These are phyloP conservation scores for Drosophila equinoxialis DNA, from an alignment of 1,140 invertebrate species.

Conservation along the genomic window DNA sequence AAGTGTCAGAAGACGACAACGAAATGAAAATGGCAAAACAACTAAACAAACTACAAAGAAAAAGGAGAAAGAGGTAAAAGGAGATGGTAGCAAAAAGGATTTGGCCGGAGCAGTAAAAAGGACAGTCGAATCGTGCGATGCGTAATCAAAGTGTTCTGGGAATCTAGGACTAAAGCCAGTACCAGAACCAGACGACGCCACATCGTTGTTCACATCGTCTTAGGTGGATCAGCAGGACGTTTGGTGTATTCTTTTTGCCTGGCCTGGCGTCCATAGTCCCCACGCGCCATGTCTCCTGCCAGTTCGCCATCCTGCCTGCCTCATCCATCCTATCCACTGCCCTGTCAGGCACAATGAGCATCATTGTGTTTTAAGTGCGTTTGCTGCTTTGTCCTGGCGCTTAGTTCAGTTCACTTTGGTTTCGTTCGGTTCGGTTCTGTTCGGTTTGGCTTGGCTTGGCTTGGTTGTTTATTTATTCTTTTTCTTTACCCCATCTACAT, in stretches of 20 bases:
- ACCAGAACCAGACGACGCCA: slow-evolving; percentile 61
- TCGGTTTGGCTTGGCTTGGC: neutral
- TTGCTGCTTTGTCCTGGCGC: slow-evolving; percentile 56
- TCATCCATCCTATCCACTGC: slow-evolving; percentile 30
- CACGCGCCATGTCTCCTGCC: neutral
- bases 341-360: slow-evolving; percentile 78
- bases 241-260: neutral
- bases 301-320: neutral
- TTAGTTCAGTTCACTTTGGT: neutral
- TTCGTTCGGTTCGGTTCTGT: neutral
- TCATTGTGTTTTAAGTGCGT: slow-evolving; percentile 81
- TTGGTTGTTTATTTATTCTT: slow-evolving; percentile 77
- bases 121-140: slow-evolving; percentile 55
- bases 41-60: slow-evolving; percentile 12
- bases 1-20: slow-evolving; percentile 70
- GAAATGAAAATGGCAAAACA: slow-evolving; percentile 56
- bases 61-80: neutral
- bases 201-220: slow-evolving; percentile 64
- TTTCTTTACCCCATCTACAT: slow-evolving; percentile 66
- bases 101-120: slow-evolving; percentile 13
- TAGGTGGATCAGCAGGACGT: slow-evolving; percentile 64
- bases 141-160: slow-evolving; percentile 73
- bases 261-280: too few species aligned
- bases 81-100: neutral
- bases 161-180: neutral